Conservation (phyloP, 2,113 vertebrate species). For the Scortum barcoo region DNA sequence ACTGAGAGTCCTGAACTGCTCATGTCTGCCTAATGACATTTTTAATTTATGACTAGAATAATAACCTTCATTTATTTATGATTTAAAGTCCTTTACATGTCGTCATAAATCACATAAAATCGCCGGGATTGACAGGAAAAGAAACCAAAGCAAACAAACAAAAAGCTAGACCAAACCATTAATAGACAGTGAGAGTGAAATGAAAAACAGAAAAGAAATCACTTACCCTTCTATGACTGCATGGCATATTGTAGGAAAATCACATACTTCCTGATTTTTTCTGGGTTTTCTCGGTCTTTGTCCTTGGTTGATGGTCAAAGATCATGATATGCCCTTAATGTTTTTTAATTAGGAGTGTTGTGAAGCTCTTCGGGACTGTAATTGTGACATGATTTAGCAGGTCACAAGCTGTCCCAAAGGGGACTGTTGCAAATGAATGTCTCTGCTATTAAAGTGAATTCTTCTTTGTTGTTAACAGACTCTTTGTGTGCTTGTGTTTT, state of each 20-base stretch:
- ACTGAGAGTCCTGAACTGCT: conserved; percentile 23
- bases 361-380: not conserved
- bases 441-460: conserved; percentile 10
- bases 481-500: conserved; percentile 46
- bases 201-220: not conserved
- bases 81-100: not conserved
- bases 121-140: not conserved
- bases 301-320: not conserved
- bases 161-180: not conserved
- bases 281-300: not conserved
- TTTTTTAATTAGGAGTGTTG: not conserved
- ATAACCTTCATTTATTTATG: not conserved
- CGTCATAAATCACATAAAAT: not conserved
- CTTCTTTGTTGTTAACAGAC: conserved; percentile 14
- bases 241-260: not conserved
- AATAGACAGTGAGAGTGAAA: not conserved
- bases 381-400: conserved; percentile 15
- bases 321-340: not conserved
- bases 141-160: not conserved
- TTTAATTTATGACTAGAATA: not conserved
- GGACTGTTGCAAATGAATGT: conserved; percentile 11
- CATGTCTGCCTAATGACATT: conserved; percentile 7
- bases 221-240: not conserved
- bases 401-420: conserved; percentile 1
- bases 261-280: not conserved